A percentile compares a stretch with the other conserved stretches of the same genome.
phyloP scores from a whole-genome alignment of 2,113 vertebrate species.

The Phyllostomus hastatus region DNA sequence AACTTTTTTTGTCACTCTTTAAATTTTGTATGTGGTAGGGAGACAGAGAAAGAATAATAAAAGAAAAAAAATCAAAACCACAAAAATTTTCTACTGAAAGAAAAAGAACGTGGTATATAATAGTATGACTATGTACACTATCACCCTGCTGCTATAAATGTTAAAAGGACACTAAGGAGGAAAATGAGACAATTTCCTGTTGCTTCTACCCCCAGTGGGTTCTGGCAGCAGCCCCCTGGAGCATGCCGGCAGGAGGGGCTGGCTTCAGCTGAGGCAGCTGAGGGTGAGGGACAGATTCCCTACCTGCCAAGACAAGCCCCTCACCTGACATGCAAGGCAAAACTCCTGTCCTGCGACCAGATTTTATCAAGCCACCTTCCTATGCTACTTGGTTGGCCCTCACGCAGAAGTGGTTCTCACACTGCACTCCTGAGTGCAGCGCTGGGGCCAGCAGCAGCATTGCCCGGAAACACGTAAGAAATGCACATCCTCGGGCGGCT shows the following conservation, averaged over 20 bases:
- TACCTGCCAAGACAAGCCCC: neutral
- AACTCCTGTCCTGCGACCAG: neutral
- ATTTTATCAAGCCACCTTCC: neutral
- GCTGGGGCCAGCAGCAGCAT: neutral
- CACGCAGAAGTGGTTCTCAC: fast-evolving
- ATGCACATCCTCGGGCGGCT: neutral
- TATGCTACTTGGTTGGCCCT: neutral
- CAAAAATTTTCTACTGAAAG: neutral
- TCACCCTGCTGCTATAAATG: neutral
- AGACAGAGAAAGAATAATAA: neutral
- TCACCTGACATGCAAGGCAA: neutral
- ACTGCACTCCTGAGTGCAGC: neutral
- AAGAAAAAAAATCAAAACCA: neutral
- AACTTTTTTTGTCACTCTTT: neutral
- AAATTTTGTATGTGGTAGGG: neutral
- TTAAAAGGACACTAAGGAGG: neutral
- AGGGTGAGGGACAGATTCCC: neutral
- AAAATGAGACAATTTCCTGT: neutral
- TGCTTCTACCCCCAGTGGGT: neutral
- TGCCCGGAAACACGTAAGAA: neutral
- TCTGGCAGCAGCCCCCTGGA: neutral
- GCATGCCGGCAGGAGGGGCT: neutral
- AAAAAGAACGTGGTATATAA: neutral
- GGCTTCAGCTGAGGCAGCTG: neutral
- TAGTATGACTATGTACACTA: neutral